phyloP scores from a whole-genome alignment of 2,113 vertebrate species.

The Triplophysa rosa region DNA sequence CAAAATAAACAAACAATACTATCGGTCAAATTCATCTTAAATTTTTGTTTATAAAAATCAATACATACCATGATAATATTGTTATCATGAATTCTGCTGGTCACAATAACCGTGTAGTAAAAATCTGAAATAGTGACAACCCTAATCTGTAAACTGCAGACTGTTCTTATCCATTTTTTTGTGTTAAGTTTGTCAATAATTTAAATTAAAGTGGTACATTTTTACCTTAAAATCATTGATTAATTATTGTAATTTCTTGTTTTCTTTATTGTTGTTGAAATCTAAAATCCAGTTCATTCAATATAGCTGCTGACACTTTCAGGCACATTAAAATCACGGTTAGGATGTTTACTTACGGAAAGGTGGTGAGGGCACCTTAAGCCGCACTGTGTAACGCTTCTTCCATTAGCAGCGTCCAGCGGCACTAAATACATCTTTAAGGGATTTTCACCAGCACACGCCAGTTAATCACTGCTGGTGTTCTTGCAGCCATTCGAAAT shows the following conservation, averaged over 20 bases:
- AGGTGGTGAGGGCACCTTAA: conserved; percentile 11
- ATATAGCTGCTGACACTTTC: not conserved
- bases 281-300: not conserved
- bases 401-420: conserved; percentile 31
- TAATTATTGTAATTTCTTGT: too few species aligned
- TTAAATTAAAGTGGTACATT: too few species aligned
- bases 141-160: too few species aligned
- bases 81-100: too few species aligned
- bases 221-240: not conserved
- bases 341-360: not conserved
- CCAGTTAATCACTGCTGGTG: conserved; percentile 49
- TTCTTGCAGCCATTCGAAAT: conserved; percentile 18
- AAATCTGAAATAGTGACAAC: too few species aligned
- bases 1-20: too few species aligned
- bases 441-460: conserved; percentile 39
- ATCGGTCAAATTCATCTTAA: too few species aligned
- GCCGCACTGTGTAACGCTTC: not conserved
- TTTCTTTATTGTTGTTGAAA: not conserved
- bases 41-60: too few species aligned
- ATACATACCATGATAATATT: too few species aligned
- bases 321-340: conserved; percentile 16
- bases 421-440: conserved; percentile 32
- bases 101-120: too few species aligned
- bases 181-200: too few species aligned
- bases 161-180: too few species aligned